Conservation (phyloP, 2,113 vertebrate species). For the Emydura subglobosa region DNA sequence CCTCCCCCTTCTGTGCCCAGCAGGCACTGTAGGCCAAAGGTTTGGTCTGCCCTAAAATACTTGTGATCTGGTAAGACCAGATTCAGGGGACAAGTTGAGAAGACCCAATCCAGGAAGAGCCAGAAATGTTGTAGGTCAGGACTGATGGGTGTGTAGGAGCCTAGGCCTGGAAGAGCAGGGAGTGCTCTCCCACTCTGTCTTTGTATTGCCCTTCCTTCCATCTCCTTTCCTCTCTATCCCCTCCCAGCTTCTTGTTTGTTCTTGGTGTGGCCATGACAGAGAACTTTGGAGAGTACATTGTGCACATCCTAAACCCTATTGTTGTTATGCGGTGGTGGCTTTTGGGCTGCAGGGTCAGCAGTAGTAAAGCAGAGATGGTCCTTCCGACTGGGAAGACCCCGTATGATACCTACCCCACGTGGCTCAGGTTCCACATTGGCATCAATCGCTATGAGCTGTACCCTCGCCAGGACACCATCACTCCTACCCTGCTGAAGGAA, state of each 20-base stretch:
- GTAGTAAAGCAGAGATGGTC: constrained; percentile 72
- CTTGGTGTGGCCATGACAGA: not conserved
- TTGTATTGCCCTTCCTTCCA: not conserved
- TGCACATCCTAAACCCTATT: constrained; percentile 18
- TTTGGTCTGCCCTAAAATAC: not conserved
- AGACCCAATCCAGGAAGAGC: not conserved
- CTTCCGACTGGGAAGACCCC: constrained; percentile 74
- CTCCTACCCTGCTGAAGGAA: constrained; percentile 73
- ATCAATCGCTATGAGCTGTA: constrained; percentile 87
- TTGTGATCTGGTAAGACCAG: not conserved
- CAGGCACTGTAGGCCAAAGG: not conserved
- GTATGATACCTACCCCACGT: constrained; percentile 75
- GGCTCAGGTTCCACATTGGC: constrained; percentile 84
- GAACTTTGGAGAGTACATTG: fast-evolving
- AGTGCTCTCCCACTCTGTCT: not conserved
- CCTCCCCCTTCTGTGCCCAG: not conserved
- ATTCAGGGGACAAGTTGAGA: not conserved
- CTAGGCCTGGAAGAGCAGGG: not conserved
- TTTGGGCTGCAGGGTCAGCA: constrained; percentile 77
- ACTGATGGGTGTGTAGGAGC: fast-evolving
- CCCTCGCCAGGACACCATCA: constrained; percentile 73
- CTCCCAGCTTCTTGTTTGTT: not conserved
- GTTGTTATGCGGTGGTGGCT: constrained; percentile 47
- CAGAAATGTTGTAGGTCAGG: not conserved
- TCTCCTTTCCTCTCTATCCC: not conserved